Conservation (phyloP, 2,113 vertebrate species). For the Ailuropoda melanoleuca region DNA sequence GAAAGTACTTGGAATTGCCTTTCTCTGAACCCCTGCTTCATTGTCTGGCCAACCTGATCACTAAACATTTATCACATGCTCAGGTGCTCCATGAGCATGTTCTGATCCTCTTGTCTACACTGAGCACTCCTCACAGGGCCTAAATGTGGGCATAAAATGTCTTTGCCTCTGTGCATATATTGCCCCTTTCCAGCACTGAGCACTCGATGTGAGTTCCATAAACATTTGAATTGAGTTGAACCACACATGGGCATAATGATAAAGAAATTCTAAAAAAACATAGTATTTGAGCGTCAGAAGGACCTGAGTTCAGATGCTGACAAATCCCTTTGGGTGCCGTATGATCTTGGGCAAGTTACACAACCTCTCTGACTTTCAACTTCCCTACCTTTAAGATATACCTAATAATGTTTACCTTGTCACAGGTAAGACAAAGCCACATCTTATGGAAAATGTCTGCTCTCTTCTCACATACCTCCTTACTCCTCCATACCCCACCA, state of each 20-base stretch:
- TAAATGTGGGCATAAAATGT: no score
- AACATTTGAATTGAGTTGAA: neutral
- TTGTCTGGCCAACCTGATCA: neutral
- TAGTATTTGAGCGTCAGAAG: neutral
- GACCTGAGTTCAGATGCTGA: neutral
- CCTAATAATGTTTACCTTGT: neutral
- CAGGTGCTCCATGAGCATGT: neutral
- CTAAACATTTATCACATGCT: no score
- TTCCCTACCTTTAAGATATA: conserved; percentile 3
- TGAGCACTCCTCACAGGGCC: neutral
- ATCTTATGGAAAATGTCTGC: neutral
- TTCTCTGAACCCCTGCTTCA: neutral
- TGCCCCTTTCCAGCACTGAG: neutral
- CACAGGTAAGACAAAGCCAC: neutral
- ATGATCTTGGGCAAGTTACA: neutral
- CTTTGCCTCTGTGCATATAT: neutral
- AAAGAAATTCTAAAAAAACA: neutral
- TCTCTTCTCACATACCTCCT: neutral
- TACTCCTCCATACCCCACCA: neutral
- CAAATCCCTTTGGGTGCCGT: neutral
- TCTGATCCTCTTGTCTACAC: neutral
- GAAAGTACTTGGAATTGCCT: neutral
- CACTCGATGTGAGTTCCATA: neutral
- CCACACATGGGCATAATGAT: neutral
- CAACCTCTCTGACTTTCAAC: neutral